Conservation (phyloP, 1,140 invertebrate genomes). For the Drosophila persimilis region DNA sequence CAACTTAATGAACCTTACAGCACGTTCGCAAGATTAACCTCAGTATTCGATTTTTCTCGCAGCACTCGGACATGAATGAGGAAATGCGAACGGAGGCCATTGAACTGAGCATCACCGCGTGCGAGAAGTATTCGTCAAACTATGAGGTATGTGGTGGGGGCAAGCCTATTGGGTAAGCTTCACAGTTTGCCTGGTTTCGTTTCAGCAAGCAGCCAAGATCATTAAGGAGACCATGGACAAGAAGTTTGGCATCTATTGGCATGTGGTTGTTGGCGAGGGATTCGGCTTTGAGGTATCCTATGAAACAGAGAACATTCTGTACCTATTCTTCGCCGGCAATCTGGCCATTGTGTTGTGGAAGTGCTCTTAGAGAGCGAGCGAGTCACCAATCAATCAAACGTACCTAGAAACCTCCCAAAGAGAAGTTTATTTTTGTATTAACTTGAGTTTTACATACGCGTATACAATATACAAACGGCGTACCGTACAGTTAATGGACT, state of each 20-base stretch:
- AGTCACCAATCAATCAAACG: constrained; percentile 34
- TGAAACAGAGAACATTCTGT: constrained; percentile 94
- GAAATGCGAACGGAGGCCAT: constrained; percentile 95
- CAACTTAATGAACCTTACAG: constrained; percentile 8
- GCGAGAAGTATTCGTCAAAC: constrained; percentile 94
- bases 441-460: constrained; percentile 26
- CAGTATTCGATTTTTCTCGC: not conserved
- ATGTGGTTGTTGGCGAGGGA: constrained; percentile 96
- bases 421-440: constrained; percentile 53
- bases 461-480: constrained; percentile 24
- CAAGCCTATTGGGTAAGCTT: too few species aligned
- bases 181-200: constrained; percentile 9
- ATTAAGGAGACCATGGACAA: constrained; percentile 98
- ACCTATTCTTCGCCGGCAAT: constrained; percentile 96
- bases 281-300: constrained; percentile 97
- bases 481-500: constrained; percentile 34
- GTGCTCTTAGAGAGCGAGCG: constrained; percentile 85
- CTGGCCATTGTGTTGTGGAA: constrained; percentile 96
- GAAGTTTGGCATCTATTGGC: constrained; percentile 96
- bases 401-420: constrained; percentile 46
- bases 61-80: constrained; percentile 94
- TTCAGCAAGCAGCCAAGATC: constrained; percentile 89
- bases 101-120: constrained; percentile 94
- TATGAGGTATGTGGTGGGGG: constrained; percentile 86
- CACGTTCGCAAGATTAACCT: not conserved